A percentile compares a stretch with the other conserved stretches of the same genome.
These are phyloP conservation scores for Hyles lineata DNA, from an alignment of 2,888 invertebrate species.

Conservation along the genomic window DNA sequence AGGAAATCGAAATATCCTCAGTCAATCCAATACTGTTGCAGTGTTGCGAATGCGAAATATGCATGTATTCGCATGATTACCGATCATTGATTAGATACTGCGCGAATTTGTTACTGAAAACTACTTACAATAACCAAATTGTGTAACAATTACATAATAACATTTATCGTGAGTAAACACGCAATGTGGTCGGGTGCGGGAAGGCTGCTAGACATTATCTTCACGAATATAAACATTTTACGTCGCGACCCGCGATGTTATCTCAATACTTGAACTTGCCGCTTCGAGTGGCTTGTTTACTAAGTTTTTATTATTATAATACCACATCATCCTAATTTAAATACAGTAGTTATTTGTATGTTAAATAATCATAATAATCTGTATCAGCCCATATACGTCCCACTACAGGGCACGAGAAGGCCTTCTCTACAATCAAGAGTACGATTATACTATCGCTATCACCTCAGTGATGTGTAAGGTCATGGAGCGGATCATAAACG, in stretches of 20 bases:
- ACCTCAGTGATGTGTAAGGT: no score
- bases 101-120: not conserved
- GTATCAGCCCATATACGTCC: no score
- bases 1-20: no score
- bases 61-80: no score
- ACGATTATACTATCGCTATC: no score
- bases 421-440: no score
- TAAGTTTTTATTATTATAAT: not conserved
- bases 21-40: no score
- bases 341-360: not conserved
- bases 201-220: not conserved
- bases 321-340: not conserved
- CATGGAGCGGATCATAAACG: no score
- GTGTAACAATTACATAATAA: conserved; percentile 16
- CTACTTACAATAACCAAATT: not conserved
- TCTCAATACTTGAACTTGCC: conserved; percentile 3
- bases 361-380: not conserved
- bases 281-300: not conserved
- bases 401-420: no score
- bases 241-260: not conserved
- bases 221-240: not conserved
- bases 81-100: no score
- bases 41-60: no score
- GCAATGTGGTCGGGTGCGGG: not conserved
- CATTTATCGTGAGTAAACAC: not conserved